Evolutionary conservation across 2,113 vertebrate genomes (phyloP), one percentile per base, ranked within the genome.

Genomic region (Syngnathoides biaculeatus): DNA sequence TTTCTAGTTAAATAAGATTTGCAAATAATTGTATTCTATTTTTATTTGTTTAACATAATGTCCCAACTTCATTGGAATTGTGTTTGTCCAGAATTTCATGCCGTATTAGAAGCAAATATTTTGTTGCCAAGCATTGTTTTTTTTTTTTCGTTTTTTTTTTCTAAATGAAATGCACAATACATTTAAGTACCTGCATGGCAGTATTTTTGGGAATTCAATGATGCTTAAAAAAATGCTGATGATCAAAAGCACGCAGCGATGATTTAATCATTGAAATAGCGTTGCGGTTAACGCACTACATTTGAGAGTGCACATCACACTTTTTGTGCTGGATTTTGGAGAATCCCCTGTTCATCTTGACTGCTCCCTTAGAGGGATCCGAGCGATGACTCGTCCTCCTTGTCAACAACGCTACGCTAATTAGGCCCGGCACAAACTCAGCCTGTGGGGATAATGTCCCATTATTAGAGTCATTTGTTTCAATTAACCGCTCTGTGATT

Each of bases 401-500:
- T 73, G 53, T 74, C 82, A 71, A 78, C 77, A 93, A 94, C 90
- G 94, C 93, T 65, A 76, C 71, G 94, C 94, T 97, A 97, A 97
- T 97, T 96, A 96, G 95, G 93, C 94, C 92, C 93, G 92, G 90
- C 94, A 94, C 94, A 93, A 90, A 93, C 91, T 88, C 83, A 92
- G 94, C 94, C 95, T 95, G 94, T 93, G 89, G 95, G 94, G 95
- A 96, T 96, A 95, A 97, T 96, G 94, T 95, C 92, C 94, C 91
- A 95, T 96, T 96, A 97, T 96, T 96, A 96, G 92, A 93, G 94
- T 95, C 94, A 93, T 97, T 97, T 96, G 95, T 97, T 97, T 96
- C 95, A 96, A 97, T 97, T 96, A 96, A 95, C 94, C 92, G 94
- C 95, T 95, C 92, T 90, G 94, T 95, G 94, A 92, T 95, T 95